A percentile compares a stretch with the other conserved stretches of the same genome.
These are phyloP conservation scores for Herpetotheres cachinnans DNA, from an alignment of 2,113 vertebrate species.

Conservation along the genomic window DNA sequence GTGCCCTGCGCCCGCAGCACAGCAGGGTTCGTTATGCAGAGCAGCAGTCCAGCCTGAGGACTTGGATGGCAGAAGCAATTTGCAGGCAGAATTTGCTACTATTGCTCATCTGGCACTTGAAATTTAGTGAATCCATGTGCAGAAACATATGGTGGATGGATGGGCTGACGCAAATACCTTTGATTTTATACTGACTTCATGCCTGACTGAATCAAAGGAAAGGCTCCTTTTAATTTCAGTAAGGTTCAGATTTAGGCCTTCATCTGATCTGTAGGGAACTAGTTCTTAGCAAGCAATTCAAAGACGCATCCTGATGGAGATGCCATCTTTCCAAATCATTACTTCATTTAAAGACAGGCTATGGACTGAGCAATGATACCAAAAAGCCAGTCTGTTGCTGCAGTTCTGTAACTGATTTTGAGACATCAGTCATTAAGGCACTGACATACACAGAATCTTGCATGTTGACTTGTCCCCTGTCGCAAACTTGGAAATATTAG, in stretches of 20 bases:
- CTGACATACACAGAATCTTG: neutral
- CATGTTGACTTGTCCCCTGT: neutral
- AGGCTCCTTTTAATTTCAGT: neutral
- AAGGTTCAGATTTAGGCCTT: neutral
- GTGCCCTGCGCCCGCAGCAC: rapidly evolving
- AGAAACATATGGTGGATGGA: neutral
- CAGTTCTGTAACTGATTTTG: neutral
- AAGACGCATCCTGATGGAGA: neutral
- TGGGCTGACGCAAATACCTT: neutral
- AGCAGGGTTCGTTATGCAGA: neutral
- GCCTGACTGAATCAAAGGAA: neutral
- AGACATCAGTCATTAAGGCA: neutral
- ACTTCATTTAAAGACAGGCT: neutral
- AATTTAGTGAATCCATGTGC: neutral
- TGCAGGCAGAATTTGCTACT: neutral
- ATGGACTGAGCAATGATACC: rapidly evolving
- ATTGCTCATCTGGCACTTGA: neutral
- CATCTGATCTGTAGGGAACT: neutral
- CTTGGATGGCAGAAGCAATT: neutral
- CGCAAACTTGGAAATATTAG: neutral
- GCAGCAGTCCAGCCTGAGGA: neutral
- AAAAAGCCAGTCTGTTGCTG: neutral
- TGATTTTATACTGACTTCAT: neutral
- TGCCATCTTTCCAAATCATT: neutral
- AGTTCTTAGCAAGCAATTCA: neutral